Evolutionary conservation across 2,113 vertebrate genomes (phyloP).

Genomic region (Hippocampus comes): DNA sequence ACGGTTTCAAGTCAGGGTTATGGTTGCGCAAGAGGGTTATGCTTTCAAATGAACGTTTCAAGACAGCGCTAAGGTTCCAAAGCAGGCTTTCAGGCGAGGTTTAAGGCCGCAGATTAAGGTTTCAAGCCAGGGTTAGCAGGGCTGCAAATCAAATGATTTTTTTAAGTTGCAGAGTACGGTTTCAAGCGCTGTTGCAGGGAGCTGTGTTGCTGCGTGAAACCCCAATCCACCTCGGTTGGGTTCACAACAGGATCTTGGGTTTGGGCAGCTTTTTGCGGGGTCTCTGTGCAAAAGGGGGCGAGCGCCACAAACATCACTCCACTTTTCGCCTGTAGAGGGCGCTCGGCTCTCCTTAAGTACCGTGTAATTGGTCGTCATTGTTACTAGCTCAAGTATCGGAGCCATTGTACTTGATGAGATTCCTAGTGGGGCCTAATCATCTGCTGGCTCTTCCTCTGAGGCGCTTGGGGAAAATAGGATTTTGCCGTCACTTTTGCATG

Average conservation of each 20-base stretch:
- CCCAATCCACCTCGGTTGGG: not conserved
- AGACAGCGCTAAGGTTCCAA: not conserved
- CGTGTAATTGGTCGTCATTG: not conserved
- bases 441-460: constrained; percentile 21
- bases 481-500: constrained; percentile 22
- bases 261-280: too few species aligned
- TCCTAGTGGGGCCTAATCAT: constrained; percentile 4
- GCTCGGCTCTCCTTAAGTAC: not conserved
- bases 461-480: constrained; percentile 1
- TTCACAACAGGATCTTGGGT: not conserved
- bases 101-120: too few species aligned
- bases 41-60: too few species aligned
- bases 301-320: not conserved
- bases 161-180: too few species aligned
- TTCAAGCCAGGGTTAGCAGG: too few species aligned
- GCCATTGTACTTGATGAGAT: not conserved
- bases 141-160: too few species aligned
- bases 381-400: not conserved
- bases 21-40: not conserved
- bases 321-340: not conserved
- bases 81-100: not conserved
- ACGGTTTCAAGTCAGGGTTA: not conserved
- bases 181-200: not conserved
- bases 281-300: too few species aligned
- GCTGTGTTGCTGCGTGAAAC: too few species aligned